Evolutionary conservation across 2,797 vertebrate species (phyloP).

Genomic region (Periophthalmus magnuspinnatus): DNA sequence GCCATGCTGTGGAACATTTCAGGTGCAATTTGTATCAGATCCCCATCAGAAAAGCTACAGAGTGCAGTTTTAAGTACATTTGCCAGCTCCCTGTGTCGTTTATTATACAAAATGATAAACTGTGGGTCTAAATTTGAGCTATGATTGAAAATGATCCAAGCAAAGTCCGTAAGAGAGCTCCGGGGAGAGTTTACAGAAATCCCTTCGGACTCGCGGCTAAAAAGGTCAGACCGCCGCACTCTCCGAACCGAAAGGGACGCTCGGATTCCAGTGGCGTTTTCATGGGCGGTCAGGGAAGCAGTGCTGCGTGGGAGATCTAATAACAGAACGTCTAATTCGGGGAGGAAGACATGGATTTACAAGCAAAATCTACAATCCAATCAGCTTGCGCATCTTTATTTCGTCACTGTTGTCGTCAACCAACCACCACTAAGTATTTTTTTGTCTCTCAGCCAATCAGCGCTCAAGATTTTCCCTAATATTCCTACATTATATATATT

Average conservation of each 20-base stretch:
- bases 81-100: not conserved
- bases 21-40: too few species aligned
- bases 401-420: not conserved
- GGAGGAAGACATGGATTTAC: slow-evolving; percentile 8
- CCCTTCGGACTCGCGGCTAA: slow-evolving; percentile 32
- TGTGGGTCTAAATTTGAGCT: slow-evolving; percentile 4
- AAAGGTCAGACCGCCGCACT: slow-evolving; percentile 63
- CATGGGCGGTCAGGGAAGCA: slow-evolving; percentile 12
- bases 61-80: not conserved
- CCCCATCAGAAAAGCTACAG: too few species aligned
- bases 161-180: slow-evolving; percentile 12
- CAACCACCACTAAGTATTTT: not conserved
- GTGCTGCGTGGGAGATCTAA: slow-evolving; percentile 24
- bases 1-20: too few species aligned
- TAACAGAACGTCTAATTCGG: slow-evolving; percentile 36
- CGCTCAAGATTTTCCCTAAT: too few species aligned
- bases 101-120: not conserved
- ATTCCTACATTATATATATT: too few species aligned
- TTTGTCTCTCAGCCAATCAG: too few species aligned
- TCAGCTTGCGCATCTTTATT: not conserved
- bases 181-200: slow-evolving; percentile 33
- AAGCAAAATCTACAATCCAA: not conserved
- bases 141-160: slow-evolving; percentile 9
- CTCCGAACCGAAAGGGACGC: slow-evolving; percentile 42
- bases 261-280: slow-evolving; percentile 58